Evolutionary conservation across 2,797 vertebrate species (phyloP).

Genomic region (Sebastes diploproa): DNA sequence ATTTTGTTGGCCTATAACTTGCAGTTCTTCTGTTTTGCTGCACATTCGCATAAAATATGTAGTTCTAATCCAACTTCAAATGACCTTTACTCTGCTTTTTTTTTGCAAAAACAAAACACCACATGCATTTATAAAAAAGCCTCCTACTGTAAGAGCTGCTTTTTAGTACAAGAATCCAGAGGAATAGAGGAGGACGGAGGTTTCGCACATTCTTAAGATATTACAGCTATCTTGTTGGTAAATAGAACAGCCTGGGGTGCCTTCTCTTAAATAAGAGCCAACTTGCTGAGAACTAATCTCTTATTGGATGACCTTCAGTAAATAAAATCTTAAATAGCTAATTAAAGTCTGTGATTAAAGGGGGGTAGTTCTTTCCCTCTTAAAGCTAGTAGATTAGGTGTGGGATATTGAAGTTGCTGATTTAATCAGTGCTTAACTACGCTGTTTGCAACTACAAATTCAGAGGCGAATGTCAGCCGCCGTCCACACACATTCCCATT

Average conservation of each 20-base stretch:
- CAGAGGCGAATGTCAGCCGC: slow-evolving; percentile 51
- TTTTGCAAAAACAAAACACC: slow-evolving; percentile 19
- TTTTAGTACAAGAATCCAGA: slow-evolving; percentile 13
- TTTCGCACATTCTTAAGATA: slow-evolving; percentile 31
- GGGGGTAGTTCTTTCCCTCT: slow-evolving; percentile 47
- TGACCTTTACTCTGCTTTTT: slow-evolving; percentile 17
- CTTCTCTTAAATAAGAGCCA: slow-evolving; percentile 67
- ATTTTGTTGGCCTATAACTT: not conserved
- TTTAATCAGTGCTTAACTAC: slow-evolving; percentile 70
- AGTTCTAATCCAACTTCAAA: slow-evolving; percentile 2
- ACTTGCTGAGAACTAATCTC: slow-evolving; percentile 64
- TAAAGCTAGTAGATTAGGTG: slow-evolving; percentile 62
- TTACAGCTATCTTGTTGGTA: slow-evolving; percentile 60
- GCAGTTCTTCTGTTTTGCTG: not conserved
- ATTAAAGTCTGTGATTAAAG: slow-evolving; percentile 74
- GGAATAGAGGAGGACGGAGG: slow-evolving; percentile 1
- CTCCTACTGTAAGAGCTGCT: not conserved
- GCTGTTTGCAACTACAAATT: slow-evolving; percentile 61
- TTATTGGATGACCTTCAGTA: slow-evolving; percentile 75
- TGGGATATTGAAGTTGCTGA: slow-evolving; percentile 66
- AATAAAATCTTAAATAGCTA: slow-evolving; percentile 78
- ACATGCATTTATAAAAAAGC: slow-evolving; percentile 30
- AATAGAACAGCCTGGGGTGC: slow-evolving; percentile 57
- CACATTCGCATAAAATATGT: not conserved
- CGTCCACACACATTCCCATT: slow-evolving; percentile 40